phyloP scores from a whole-genome alignment of 2,797 vertebrate species.

The Rousettus madagascariensis region DNA sequence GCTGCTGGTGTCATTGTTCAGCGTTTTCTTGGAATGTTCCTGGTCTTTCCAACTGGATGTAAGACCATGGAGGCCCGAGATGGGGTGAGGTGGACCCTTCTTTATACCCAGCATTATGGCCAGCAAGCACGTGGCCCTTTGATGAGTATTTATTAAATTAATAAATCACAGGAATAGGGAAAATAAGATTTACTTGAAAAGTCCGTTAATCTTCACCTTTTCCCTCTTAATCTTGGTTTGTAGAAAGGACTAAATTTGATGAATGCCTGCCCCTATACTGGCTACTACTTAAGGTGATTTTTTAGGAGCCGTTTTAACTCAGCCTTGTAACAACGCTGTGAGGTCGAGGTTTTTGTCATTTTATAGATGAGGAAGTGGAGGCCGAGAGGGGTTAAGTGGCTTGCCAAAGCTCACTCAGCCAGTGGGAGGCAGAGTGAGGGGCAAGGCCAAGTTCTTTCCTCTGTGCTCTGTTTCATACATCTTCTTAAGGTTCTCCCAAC shows the following conservation, averaged over 20 bases:
- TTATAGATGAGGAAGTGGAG: not conserved
- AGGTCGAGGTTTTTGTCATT: not conserved
- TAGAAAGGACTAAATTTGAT: not conserved
- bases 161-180: slow-evolving; percentile 4
- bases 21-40: not conserved
- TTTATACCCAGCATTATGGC: not conserved
- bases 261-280: not conserved
- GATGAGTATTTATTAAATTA: not conserved
- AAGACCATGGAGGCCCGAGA: not conserved
- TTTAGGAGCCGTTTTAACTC: not conserved
- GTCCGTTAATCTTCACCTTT: not conserved
- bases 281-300: not conserved
- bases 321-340: not conserved
- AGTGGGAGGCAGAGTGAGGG: slow-evolving; percentile 1
- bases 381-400: not conserved
- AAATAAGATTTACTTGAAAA: slow-evolving; percentile 42
- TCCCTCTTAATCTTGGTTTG: not conserved
- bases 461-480: not conserved
- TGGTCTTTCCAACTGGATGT: not conserved
- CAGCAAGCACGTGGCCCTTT: not conserved
- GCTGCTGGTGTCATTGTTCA: not conserved
- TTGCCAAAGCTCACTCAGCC: not conserved
- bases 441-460: not conserved
- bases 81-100: not conserved
- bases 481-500: not conserved